phyloP scores from a whole-genome alignment of 2,797 vertebrate genomes.

The Myotis findleyi region DNA sequence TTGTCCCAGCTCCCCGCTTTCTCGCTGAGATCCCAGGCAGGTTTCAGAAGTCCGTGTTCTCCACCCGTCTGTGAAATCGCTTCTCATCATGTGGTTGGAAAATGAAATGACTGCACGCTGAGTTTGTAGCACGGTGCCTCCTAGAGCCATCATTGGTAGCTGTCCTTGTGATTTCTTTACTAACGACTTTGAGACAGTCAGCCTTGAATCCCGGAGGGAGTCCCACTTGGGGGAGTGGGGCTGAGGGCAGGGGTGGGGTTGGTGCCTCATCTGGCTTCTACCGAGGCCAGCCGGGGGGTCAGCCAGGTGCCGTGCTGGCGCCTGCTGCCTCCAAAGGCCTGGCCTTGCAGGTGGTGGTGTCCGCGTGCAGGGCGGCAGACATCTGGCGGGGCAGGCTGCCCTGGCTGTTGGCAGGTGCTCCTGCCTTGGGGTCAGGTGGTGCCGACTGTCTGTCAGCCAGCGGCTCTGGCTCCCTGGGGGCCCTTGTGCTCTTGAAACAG shows the following conservation, averaged over 20 bases:
- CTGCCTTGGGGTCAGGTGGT: constrained; percentile 44
- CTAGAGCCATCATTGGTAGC: neutral
- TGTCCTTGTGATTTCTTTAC: neutral
- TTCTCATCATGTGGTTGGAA: neutral
- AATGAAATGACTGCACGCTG: neutral
- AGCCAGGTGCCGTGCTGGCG: constrained; percentile 33
- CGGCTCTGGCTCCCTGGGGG: neutral
- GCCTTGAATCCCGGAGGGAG: neutral
- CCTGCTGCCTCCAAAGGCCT: neutral
- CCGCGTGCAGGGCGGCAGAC: neutral
- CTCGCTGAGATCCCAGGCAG: neutral
- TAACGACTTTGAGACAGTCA: neutral
- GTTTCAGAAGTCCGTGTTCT: neutral
- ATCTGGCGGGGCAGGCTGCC: constrained; percentile 15
- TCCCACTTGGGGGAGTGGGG: neutral
- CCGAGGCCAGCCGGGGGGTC: constrained; percentile 17
- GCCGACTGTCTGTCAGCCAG: neutral
- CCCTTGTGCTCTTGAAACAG: neutral
- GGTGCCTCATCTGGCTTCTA: neutral
- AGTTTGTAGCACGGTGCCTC: neutral
- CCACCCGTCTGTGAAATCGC: neutral
- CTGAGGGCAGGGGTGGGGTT: neutral
- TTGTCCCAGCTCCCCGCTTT: fast-evolving
- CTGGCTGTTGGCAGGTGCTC: constrained; percentile 52
- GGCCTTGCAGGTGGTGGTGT: constrained; percentile 35